Evolutionary conservation across 64 coral and sea anemone genomes (phyloP).

Genomic region (Montipora efflorescens): DNA sequence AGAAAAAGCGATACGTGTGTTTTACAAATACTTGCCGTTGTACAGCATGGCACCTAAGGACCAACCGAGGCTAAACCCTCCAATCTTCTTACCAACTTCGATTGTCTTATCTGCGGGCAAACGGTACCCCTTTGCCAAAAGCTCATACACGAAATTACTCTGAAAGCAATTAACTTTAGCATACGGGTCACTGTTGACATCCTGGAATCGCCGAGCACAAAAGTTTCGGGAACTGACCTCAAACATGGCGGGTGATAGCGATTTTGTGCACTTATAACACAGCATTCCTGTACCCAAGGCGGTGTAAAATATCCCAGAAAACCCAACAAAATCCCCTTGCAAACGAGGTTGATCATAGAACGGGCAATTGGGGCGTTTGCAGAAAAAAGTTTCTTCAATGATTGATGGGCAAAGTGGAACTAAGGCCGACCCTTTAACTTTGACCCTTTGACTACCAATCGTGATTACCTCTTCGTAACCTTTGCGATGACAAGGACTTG

Average conservation of each 20-base stretch:
- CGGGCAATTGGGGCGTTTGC: not conserved
- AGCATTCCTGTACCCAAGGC: not conserved
- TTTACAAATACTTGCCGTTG: not conserved
- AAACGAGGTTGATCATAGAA: constrained; percentile 46
- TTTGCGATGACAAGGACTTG: constrained; percentile 35
- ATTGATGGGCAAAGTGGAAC: constrained; percentile 1
- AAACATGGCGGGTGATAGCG: not conserved
- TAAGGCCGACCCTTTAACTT: not conserved
- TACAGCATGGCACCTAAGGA: constrained; percentile 37
- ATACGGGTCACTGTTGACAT: constrained; percentile 14
- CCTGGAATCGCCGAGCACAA: constrained; percentile 24
- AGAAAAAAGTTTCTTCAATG: constrained; percentile 46
- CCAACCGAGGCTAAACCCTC: constrained; percentile 46
- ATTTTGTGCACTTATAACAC: not conserved
- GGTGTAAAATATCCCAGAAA: constrained; percentile 25
- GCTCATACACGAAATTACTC: constrained; percentile 52
- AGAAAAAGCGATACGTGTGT: not conserved
- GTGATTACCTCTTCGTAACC: not conserved
- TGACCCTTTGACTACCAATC: constrained; percentile 6
- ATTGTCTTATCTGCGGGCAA: constrained; percentile 1
- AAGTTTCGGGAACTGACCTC: constrained; percentile 4
- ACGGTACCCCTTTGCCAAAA: constrained; percentile 37
- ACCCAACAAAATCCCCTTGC: constrained; percentile 21
- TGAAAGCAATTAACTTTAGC: constrained; percentile 45
- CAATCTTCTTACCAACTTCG: not conserved